Conservation (phyloP, 1,140 invertebrate species). For the Solenopsis fugax region DNA sequence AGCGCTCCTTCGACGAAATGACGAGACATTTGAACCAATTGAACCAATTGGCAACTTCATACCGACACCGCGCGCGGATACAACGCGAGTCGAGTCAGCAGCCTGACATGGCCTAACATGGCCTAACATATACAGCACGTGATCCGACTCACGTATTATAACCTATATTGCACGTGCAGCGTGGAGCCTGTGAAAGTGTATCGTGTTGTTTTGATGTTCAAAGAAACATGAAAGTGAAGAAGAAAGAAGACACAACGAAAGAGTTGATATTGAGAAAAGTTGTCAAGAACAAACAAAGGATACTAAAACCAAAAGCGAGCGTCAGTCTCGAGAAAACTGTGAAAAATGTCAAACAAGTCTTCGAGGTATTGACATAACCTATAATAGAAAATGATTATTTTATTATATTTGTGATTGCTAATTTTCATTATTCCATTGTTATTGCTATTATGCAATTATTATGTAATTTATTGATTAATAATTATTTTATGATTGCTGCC, state of each 20-base stretch:
- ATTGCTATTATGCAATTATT: neutral
- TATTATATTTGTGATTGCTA: neutral
- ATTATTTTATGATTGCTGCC: neutral
- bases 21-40: no score
- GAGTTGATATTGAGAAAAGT: neutral
- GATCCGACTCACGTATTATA: no score
- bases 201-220: neutral
- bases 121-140: no score
- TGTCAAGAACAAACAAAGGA: neutral
- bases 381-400: slow-evolving; percentile 8
- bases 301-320: neutral
- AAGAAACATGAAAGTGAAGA: neutral
- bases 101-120: no score
- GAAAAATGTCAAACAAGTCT: slow-evolving; percentile 74
- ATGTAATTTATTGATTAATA: neutral
- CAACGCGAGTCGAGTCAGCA: no score
- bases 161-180: no score
- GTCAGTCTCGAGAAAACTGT: slow-evolving; percentile 71
- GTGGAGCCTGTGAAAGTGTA: no score
- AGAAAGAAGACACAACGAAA: neutral
- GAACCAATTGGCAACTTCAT: no score
- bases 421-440: neutral
- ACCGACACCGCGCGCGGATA: no score
- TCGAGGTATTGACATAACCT: slow-evolving; percentile 73
- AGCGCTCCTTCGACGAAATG: no score